Base-by-base conservation (phyloP, 2,888 invertebrate genomes). In the Macrophya alboannulata region DNA sequence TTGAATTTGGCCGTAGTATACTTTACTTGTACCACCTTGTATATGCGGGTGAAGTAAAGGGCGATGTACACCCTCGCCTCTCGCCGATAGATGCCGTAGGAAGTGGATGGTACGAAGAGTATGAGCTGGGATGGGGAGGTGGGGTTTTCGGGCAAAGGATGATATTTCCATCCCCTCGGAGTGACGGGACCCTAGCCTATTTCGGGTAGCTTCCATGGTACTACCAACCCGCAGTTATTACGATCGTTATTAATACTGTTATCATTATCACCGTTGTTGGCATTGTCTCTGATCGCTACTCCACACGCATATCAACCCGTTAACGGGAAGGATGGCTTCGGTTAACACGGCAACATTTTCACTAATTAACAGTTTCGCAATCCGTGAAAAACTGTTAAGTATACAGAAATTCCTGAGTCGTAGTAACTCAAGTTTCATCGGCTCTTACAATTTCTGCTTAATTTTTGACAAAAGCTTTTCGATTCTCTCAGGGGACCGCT, bases 91-190 rank as follows among this genome's bases (percentile, higher is more conserved):
- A 81, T 59, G 15, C 55, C 51, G 25, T 55, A 77, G 45, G 77
- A 77, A 77, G 55, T 77, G 51, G 21, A 74, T 43, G 10, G 71
- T 5, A 40, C 71, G 17, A n/a, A 43, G 37, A 71, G 25, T 15
- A 17, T 1, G 55, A 10, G 68, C 37, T 31, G 31, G 21, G 21
- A 21, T 21, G 21, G 21, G 10, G 45, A 31, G 25, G 21, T n/a
- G 31, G 79, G 79, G 43, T 37, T 40, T 9, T n/a, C n/a, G 62
- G 21, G 59, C 62, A 72, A 65, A 62, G 85, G 79, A 85, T 85
- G 76, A 85, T 81, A 85, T 81, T 85, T 85, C 79, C 85, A 85
- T 65, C 65, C 85, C 71, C 84, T 76, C 21, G 12, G 65, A 85
- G 65, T 45, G 85, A 81, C 79, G 62, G 76, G 48, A 62, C 37